These are phyloP conservation scores for Apostichopus parvimensis DNA, from an alignment of 35 echinoderm and acorn worm genomes.

Conservation along the genomic window DNA sequence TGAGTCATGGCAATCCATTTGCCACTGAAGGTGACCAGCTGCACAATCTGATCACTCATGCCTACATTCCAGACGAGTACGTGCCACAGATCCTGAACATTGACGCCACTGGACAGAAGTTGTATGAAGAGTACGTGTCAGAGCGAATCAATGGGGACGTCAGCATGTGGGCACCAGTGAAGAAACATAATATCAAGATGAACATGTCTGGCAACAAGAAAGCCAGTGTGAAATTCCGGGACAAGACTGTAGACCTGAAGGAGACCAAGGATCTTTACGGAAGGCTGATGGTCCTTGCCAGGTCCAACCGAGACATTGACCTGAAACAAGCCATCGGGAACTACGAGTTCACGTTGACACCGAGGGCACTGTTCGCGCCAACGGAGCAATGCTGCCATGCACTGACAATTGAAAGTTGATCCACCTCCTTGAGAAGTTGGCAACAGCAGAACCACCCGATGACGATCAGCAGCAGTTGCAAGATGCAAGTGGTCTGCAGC, in stretches of 20 bases:
- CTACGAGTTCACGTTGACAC: neutral
- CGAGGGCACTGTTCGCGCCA: slow-evolving; percentile 65
- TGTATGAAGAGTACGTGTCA: too few relatives aligned
- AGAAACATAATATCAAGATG: slow-evolving; percentile 60
- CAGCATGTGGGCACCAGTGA: slow-evolving; percentile 31
- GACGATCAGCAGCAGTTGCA: neutral
- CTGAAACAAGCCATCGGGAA: too few relatives aligned
- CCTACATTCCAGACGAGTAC: too few relatives aligned
- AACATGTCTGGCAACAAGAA: slow-evolving; percentile 31
- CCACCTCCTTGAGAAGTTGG: neutral
- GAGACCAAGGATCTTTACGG: neutral
- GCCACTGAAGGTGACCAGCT: too few relatives aligned
- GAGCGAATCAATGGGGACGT: neutral
- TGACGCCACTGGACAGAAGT: too few relatives aligned
- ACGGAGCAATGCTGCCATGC: slow-evolving; percentile 48
- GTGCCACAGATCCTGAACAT: too few relatives aligned
- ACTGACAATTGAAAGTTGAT: slow-evolving; percentile 32
- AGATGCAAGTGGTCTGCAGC: neutral
- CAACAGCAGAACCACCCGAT: neutral
- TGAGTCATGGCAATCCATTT: too few relatives aligned
- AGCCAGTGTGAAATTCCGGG: too few relatives aligned
- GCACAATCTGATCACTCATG: too few relatives aligned
- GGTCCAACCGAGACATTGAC: too few relatives aligned
- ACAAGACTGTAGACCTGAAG: slow-evolving; percentile 30
- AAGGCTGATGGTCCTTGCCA: too few relatives aligned